These are phyloP conservation scores for Dromococcyx pavoninus DNA, from an alignment of 2,797 vertebrate genomes.

Conservation along the genomic window DNA sequence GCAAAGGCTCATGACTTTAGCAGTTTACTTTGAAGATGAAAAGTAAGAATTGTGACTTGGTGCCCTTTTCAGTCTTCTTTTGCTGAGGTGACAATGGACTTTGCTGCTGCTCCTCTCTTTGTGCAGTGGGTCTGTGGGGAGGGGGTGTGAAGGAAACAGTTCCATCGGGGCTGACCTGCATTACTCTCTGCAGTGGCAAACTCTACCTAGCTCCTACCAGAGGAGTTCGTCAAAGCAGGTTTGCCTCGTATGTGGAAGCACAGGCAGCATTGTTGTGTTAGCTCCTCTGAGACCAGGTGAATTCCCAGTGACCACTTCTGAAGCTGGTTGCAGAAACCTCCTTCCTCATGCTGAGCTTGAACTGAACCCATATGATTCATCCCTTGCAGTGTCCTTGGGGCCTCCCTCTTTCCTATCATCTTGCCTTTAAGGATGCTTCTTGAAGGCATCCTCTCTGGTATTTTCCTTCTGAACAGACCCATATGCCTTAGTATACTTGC, in stretches of 20 bases:
- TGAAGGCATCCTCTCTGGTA: neutral
- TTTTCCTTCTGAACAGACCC: neutral
- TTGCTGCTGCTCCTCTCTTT: neutral
- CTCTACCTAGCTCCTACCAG: neutral
- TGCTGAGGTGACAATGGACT: neutral
- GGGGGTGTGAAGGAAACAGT: neutral
- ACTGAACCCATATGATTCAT: neutral
- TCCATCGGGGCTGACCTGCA: neutral
- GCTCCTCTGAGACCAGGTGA: neutral
- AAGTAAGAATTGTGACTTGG: neutral
- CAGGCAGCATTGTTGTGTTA: neutral
- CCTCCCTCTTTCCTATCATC: neutral
- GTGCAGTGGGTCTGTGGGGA: neutral
- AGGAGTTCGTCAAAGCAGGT: neutral
- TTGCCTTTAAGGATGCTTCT: neutral
- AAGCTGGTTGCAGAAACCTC: neutral
- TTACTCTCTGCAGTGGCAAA: rapidly evolving
- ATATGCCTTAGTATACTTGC: neutral
- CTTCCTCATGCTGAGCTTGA: neutral
- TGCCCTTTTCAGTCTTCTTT: neutral
- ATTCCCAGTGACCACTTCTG: neutral
- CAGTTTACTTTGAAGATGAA: neutral
- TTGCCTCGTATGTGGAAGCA: neutral
- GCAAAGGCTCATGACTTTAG: neutral
- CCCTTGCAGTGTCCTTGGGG: neutral